These are phyloP conservation scores for Andrena camellia DNA, from an alignment of 2,888 invertebrate genomes.

Conservation along the genomic window DNA sequence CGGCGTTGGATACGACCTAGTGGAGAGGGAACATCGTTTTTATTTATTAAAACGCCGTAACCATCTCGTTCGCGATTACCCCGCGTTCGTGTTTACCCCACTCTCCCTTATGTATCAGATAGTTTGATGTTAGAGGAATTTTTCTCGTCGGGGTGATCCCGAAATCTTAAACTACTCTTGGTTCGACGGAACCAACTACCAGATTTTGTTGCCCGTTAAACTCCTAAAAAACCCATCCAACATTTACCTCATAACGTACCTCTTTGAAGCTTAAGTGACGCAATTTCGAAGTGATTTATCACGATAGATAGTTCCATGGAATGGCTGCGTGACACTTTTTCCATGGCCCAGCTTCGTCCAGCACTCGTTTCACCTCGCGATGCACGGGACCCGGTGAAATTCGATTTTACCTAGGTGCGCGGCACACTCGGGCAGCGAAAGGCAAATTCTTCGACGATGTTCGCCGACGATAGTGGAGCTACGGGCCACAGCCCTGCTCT, in stretches of 20 bases:
- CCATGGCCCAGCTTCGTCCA: conserved; percentile 11
- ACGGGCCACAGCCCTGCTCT: conserved; percentile 58
- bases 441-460: conserved; percentile 74
- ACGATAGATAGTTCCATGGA: conserved; percentile 7
- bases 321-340: conserved; percentile 40
- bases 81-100: too few relatives aligned
- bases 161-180: too few relatives aligned
- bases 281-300: conserved; percentile 14
- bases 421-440: conserved; percentile 64
- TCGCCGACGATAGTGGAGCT: conserved; percentile 49
- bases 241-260: background rate
- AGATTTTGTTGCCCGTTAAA: background rate
- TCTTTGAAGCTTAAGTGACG: background rate
- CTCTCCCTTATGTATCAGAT: too few relatives aligned
- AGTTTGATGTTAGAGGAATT: too few relatives aligned
- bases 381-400: conserved; percentile 71
- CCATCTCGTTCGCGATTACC: too few relatives aligned
- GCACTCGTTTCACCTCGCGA: conserved; percentile 53
- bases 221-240: background rate
- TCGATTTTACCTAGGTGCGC: conserved; percentile 75
- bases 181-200: background rate
- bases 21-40: too few relatives aligned
- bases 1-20: too few relatives aligned
- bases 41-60: too few relatives aligned
- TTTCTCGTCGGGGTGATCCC: too few relatives aligned